Conservation (phyloP, 2,888 invertebrate genomes). For the Siphlonurus alternatus region DNA sequence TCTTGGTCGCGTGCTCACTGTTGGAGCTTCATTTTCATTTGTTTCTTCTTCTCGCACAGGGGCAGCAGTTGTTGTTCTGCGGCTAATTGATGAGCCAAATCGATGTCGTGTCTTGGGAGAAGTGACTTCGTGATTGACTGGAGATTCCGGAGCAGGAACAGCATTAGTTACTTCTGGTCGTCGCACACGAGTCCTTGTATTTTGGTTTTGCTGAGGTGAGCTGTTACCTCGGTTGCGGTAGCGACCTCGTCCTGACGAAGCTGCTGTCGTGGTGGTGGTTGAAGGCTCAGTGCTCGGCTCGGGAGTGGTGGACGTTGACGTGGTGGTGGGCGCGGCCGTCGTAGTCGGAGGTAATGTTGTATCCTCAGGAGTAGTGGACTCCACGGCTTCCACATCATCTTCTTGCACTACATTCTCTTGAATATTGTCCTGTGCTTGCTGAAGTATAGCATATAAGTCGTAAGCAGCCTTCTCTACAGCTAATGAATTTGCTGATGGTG, state of each 20-base stretch:
- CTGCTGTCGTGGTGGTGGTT: slow-evolving; percentile 14
- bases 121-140: slow-evolving; percentile 14
- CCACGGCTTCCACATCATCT: slow-evolving; percentile 33
- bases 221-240: not conserved
- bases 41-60: slow-evolving; percentile 28
- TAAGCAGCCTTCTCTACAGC: slow-evolving; percentile 68
- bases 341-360: slow-evolving; percentile 26
- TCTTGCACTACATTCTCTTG: slow-evolving; percentile 7
- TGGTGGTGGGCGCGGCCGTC: slow-evolving; percentile 19
- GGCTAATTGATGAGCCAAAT: slow-evolving; percentile 10
- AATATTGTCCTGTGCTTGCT: slow-evolving; percentile 37
- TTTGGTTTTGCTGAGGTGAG: not conserved
- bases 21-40: slow-evolving; percentile 30
- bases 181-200: not conserved
- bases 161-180: slow-evolving; percentile 10
- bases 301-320: slow-evolving; percentile 27
- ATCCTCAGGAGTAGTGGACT: slow-evolving; percentile 20
- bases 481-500: slow-evolving; percentile 39
- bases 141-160: slow-evolving; percentile 16
- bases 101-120: slow-evolving; percentile 11
- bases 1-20: slow-evolving; percentile 46
- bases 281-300: slow-evolving; percentile 28
- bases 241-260: slow-evolving; percentile 6
- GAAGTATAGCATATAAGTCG: slow-evolving; percentile 64
- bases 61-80: slow-evolving; percentile 14